Percentiles rank a stretch among this genome's conserved stretches.
These are phyloP conservation scores for Smittia aterrima DNA, from an alignment of 2,888 invertebrate genomes.

Conservation along the genomic window DNA sequence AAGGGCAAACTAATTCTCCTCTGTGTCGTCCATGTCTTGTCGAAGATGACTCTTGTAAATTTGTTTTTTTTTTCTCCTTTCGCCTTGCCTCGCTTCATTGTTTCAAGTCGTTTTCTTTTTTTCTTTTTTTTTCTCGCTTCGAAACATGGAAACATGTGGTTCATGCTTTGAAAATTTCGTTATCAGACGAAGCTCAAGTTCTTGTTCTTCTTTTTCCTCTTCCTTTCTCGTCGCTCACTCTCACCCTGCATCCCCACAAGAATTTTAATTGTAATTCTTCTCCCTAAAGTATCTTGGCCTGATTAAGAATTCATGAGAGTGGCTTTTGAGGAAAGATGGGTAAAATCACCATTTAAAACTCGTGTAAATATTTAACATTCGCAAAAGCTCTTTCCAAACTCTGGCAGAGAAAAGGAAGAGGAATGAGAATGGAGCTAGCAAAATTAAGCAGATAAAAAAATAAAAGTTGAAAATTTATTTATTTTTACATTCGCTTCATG, in stretches of 20 bases:
- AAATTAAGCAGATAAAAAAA: constrained; percentile 26
- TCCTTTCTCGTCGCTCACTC: background rate
- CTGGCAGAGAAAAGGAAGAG: background rate
- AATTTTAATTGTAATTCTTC: constrained; percentile 36
- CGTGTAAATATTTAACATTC: constrained; percentile 22
- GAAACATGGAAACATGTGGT: constrained; percentile 23
- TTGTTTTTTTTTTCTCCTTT: background rate
- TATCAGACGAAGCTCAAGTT: background rate
- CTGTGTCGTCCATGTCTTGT: background rate
- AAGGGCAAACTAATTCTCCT: constrained; percentile 15
- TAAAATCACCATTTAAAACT: constrained; percentile 24
- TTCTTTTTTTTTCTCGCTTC: background rate
- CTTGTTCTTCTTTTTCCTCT: background rate
- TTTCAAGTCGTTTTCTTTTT: background rate
- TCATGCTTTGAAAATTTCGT: background rate
- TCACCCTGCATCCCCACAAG: constrained; percentile 6
- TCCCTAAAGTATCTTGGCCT: constrained; percentile 26
- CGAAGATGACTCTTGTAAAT: constrained; percentile 7
- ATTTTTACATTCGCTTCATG: constrained; percentile 25
- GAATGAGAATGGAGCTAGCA: background rate
- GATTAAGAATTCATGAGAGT: constrained; percentile 38
- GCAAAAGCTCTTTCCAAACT: background rate
- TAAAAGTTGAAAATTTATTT: constrained; percentile 23
- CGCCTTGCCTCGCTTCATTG: background rate
- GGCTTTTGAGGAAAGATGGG: constrained; percentile 16